These are phyloP conservation scores for Gastracanthus pulcherrimus DNA, from an alignment of 2,888 invertebrate species.

Conservation along the genomic window DNA sequence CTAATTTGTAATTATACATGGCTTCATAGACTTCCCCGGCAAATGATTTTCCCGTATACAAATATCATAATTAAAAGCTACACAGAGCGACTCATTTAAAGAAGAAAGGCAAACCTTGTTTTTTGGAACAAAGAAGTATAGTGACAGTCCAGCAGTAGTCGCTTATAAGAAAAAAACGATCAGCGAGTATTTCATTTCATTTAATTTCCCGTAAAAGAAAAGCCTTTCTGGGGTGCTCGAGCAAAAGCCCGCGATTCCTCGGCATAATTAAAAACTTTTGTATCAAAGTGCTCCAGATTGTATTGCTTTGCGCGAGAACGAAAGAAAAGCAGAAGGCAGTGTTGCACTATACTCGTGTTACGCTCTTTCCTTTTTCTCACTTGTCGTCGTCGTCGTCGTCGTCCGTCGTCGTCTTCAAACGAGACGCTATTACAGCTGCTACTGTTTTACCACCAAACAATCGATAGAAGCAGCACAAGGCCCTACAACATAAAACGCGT, in stretches of 20 bases:
- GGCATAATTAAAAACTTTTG: constrained; percentile 27
- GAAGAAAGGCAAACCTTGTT: no score
- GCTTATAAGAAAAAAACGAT: background rate
- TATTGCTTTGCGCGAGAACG: background rate
- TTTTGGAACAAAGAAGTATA: background rate
- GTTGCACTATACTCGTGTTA: background rate
- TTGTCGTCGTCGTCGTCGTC: background rate
- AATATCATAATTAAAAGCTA: no score
- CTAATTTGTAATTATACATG: no score
- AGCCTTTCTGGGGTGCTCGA: background rate
- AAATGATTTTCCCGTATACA: no score
- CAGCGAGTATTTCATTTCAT: constrained; percentile 16
- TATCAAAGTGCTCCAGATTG: background rate
- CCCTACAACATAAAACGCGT: no score
- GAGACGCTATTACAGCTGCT: background rate
- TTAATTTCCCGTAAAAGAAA: constrained; percentile 5
- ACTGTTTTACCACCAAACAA: background rate
- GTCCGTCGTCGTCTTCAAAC: background rate
- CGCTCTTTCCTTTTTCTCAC: background rate
- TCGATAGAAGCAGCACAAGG: background rate
- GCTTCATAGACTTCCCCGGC: no score
- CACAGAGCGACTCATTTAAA: no score
- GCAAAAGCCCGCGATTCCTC: background rate
- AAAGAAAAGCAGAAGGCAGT: background rate
- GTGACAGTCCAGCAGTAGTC: background rate